phyloP scores from a whole-genome alignment of 2,888 invertebrate species.

The Caenorhabditis drosophilae region DNA sequence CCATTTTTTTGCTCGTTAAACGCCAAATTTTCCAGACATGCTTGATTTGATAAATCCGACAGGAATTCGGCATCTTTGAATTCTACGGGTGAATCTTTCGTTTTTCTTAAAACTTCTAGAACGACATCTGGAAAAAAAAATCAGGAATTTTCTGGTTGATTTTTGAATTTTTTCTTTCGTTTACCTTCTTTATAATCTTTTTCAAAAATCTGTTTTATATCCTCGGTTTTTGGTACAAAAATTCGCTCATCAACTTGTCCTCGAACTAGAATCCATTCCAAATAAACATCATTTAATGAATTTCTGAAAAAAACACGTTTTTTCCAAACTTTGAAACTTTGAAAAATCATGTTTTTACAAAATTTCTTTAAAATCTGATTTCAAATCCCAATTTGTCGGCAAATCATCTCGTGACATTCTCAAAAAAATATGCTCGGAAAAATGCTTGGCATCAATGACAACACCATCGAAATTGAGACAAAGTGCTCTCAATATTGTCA shows the following conservation, averaged over 20 bases:
- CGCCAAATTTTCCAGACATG: slow-evolving; percentile 17
- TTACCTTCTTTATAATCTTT: neutral
- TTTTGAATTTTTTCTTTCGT: no score
- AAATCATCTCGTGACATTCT: neutral
- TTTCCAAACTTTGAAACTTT: neutral
- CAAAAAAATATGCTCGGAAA: slow-evolving; percentile 79
- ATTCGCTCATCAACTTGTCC: slow-evolving; percentile 96
- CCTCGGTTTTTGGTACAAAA: slow-evolving; percentile 73
- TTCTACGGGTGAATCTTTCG: no score
- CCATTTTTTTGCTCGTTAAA: slow-evolving; percentile 10
- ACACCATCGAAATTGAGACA: slow-evolving; percentile 84
- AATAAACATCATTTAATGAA: slow-evolving; percentile 75
- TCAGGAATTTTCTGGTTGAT: no score
- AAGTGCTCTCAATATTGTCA: slow-evolving; percentile 69
- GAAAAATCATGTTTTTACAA: no score
- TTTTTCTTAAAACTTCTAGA: no score
- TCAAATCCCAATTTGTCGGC: neutral
- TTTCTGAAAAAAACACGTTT: slow-evolving; percentile 38
- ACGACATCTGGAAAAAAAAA: no score
- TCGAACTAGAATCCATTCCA: slow-evolving; percentile 85
- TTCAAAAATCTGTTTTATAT: slow-evolving; percentile 27
- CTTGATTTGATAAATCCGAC: slow-evolving; percentile 12
- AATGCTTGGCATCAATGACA: slow-evolving; percentile 85
- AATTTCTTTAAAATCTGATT: neutral
- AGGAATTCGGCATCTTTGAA: slow-evolving; percentile 26